These are phyloP conservation scores for Magallana nippona DNA, from an alignment of 2,888 invertebrate species.

Conservation along the genomic window DNA sequence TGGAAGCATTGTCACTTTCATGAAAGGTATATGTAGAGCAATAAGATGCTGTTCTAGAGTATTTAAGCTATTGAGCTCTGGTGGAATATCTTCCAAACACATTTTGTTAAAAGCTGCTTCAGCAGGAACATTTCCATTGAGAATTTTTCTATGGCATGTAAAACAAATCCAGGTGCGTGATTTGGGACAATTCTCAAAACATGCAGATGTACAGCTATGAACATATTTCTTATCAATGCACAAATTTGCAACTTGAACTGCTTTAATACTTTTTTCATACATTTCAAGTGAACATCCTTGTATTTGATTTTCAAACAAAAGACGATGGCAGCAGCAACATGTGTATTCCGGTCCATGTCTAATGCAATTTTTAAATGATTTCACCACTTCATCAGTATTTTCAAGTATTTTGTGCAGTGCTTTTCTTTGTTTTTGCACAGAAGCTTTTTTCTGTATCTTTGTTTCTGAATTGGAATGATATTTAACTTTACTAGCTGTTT, in stretches of 20 bases:
- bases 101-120: slow-evolving; percentile 35
- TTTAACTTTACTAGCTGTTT: slow-evolving; percentile 32
- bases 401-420: not conserved
- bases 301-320: slow-evolving; percentile 37
- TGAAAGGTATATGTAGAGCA: slow-evolving; percentile 54
- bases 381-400: slow-evolving; percentile 2
- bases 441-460: not conserved
- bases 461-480: not conserved
- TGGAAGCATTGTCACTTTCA: slow-evolving; percentile 54
- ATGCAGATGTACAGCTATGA: slow-evolving; percentile 11
- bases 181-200: slow-evolving; percentile 22
- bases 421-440: slow-evolving; percentile 9
- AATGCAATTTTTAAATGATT: slow-evolving; percentile 2
- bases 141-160: slow-evolving; percentile 47
- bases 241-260: slow-evolving; percentile 8
- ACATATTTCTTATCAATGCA: slow-evolving; percentile 37
- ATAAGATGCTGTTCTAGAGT: slow-evolving; percentile 56
- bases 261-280: not conserved
- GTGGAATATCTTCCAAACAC: slow-evolving; percentile 40
- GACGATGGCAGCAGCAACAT: slow-evolving; percentile 38
- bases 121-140: slow-evolving; percentile 37
- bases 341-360: slow-evolving; percentile 8
- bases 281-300: slow-evolving; percentile 16
- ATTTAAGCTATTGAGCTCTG: slow-evolving; percentile 49
- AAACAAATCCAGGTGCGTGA: slow-evolving; percentile 40